Evolutionary conservation across 2,113 vertebrate genomes (phyloP), one percentile per base, ranked within the genome.

Genomic region (Axis porcinus): DNA sequence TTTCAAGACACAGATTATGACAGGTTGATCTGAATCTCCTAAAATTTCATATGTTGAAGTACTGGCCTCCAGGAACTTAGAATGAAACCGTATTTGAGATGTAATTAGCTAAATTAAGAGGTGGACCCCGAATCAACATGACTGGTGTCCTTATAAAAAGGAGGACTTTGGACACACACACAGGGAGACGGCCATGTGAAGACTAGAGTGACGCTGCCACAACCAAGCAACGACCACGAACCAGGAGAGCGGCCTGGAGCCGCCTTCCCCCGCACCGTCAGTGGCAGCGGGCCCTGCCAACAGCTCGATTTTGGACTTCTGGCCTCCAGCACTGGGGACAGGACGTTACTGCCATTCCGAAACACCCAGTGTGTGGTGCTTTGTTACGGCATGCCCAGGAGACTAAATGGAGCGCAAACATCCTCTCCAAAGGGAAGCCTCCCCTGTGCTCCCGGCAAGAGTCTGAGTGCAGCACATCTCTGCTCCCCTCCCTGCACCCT

Each of bases 141-240:
- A 82, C 50, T 83, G 40, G 9, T 27, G 6, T 58, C 40, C 21
- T 60, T 79, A 27, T 17, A n/a, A 28, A 60, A 79, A n/a, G 30
- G 40, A 21, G 40, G 58, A 19, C 17, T 28, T 9, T 57, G n/a
- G 82, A 85, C 25, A 57, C 70, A 28, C 45, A 82, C 76, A 28
- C 2, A 40, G 0, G 11, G 16, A 91, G 45, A 30, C 78, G 0
- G 3, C 33, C 0, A 0, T 9, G 16, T 28, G 45, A 30, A 30
- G 78, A 30, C 0, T 40, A n/a, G 45, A 30, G 57, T 15, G 50
- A 54, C 1, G n/a, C 33, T 16, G 58, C 57, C n/a, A 23, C 57
- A 40, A 3, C 25, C 45, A 40, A 91, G 57, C 55, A 19, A 10
- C 57, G 62, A 40, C 76, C 16, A 21, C 1, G 13, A 28, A 7